Conservation (phyloP, 2,888 invertebrate species). For the Diploptera punctata region DNA sequence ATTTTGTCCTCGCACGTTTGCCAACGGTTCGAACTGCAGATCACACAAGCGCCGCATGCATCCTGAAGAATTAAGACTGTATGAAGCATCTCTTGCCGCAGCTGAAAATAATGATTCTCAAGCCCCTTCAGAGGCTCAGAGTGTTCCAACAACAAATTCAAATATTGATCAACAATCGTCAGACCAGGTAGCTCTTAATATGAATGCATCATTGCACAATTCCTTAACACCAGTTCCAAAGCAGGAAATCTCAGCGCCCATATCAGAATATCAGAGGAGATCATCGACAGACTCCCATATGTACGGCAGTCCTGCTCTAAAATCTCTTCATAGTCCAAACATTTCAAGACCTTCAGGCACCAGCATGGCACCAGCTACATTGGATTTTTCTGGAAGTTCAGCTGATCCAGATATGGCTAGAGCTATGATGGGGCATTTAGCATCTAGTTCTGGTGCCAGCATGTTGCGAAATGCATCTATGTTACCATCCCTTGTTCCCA, state of each 20-base stretch:
- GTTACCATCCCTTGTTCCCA: slow-evolving; percentile 18
- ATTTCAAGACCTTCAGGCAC: slow-evolving; percentile 7
- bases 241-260: neutral
- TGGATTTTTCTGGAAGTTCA: slow-evolving; percentile 19
- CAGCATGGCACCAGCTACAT: neutral
- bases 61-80: slow-evolving; percentile 53
- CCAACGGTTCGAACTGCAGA: slow-evolving; percentile 63
- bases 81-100: slow-evolving; percentile 45
- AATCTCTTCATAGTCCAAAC: slow-evolving; percentile 15
- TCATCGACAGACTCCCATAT: slow-evolving; percentile 14
- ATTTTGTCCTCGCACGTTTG: slow-evolving; percentile 63
- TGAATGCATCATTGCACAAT: slow-evolving; percentile 16
- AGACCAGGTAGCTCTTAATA: neutral
- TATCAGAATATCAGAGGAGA: slow-evolving; percentile 19
- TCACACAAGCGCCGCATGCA: slow-evolving; percentile 63
- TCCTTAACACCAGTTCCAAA: slow-evolving; percentile 7
- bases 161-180: neutral
- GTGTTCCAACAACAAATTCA: slow-evolving; percentile 8
- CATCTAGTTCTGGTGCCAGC: slow-evolving; percentile 14
- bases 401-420: slow-evolving; percentile 16
- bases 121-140: neutral
- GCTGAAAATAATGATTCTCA: slow-evolving; percentile 33
- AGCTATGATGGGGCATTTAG: slow-evolving; percentile 13
- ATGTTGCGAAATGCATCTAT: slow-evolving; percentile 24
- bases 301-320: slow-evolving; percentile 13